These are phyloP conservation scores for Motacilla alba DNA, from an alignment of 2,113 vertebrate species.

Conservation along the genomic window DNA sequence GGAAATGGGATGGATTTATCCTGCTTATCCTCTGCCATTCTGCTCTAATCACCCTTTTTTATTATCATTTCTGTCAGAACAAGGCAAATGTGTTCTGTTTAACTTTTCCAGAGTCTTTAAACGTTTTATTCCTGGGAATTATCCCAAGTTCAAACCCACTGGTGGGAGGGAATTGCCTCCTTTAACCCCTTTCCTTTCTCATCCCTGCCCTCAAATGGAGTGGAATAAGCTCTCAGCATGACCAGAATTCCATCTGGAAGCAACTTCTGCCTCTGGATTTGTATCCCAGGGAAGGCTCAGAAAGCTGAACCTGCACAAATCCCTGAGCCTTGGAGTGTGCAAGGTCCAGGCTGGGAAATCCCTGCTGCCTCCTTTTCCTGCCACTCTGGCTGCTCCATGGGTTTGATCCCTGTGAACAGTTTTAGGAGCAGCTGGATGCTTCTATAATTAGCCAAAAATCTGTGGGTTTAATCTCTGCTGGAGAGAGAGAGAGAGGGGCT, in stretches of 20 bases:
- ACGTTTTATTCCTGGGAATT: background rate
- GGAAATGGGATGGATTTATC: rapidly evolving
- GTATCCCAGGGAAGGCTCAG: background rate
- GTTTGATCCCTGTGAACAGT: background rate
- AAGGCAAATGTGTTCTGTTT: background rate
- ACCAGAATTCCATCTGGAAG: background rate
- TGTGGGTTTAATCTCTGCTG: constrained; percentile 11
- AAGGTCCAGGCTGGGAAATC: background rate
- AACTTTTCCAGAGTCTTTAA: background rate
- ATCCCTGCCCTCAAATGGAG: background rate
- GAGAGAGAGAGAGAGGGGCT: background rate
- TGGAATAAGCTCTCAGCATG: background rate
- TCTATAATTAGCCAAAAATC: constrained; percentile 6
- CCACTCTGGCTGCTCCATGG: background rate
- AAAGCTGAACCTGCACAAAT: background rate
- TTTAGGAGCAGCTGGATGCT: constrained; percentile 28
- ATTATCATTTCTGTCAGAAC: background rate
- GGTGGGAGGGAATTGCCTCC: background rate
- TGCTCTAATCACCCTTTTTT: background rate
- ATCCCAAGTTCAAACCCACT: background rate
- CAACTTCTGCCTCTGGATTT: background rate
- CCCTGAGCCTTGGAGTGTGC: background rate
- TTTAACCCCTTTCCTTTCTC: background rate
- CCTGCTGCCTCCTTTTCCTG: background rate
- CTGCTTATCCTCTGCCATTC: background rate